Evolutionary conservation across 2,113 vertebrate genomes (phyloP).

Genomic region (Coregonus clupeaformis): DNA sequence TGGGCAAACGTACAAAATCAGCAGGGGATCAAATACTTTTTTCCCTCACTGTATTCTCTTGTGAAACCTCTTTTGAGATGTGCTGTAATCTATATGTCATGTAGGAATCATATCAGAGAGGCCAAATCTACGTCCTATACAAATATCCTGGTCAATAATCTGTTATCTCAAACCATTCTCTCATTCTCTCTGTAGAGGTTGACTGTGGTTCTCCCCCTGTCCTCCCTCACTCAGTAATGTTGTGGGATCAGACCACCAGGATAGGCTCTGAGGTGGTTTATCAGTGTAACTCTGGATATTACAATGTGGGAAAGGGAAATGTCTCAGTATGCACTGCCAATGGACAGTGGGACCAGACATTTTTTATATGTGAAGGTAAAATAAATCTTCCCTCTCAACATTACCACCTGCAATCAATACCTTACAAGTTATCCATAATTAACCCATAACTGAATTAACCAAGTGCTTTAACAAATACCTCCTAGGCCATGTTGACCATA

Average conservation of each 20-base stretch:
- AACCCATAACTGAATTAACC: too few relatives aligned
- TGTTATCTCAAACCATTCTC: too few relatives aligned
- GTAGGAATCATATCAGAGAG: too few relatives aligned
- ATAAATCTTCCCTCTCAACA: neutral
- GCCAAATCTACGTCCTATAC: neutral
- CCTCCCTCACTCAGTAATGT: constrained; percentile 49
- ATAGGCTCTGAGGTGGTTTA: constrained; percentile 63
- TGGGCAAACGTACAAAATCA: too few relatives aligned
- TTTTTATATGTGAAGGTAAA: constrained; percentile 77
- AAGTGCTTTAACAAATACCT: too few relatives aligned
- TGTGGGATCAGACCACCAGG: constrained; percentile 56
- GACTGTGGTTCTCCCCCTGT: constrained; percentile 54
- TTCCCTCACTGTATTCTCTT: too few relatives aligned
- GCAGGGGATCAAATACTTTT: too few relatives aligned
- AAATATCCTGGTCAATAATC: neutral
- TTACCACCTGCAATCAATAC: too few relatives aligned
- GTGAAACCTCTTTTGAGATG: neutral
- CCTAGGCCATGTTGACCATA: too few relatives aligned
- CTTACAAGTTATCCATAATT: constrained; percentile 8
- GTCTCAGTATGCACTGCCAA: constrained; percentile 65
- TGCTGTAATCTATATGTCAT: neutral
- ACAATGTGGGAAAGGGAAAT: constrained; percentile 37
- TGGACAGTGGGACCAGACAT: constrained; percentile 73
- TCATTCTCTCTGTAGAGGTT: constrained; percentile 21
- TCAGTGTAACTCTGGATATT: constrained; percentile 63